Conservation (phyloP, 2,797 vertebrate genomes). For the Crypturellus tataupa region DNA sequence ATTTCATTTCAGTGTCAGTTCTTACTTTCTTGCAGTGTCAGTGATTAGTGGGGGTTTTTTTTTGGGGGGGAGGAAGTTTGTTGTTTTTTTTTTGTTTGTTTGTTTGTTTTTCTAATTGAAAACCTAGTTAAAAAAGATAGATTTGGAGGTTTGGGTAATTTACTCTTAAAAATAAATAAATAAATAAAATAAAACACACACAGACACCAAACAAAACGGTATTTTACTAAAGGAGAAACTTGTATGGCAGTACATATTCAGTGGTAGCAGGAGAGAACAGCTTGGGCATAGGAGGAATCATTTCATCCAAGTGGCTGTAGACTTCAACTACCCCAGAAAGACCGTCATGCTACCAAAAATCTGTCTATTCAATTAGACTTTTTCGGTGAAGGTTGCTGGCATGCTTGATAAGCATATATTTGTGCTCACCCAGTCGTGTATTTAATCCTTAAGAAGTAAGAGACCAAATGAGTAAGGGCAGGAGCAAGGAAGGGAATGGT, state of each 20-base stretch:
- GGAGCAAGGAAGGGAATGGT: background rate
- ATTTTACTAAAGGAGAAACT: background rate
- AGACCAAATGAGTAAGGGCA: background rate
- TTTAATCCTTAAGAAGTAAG: background rate
- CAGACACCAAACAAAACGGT: too few relatives aligned
- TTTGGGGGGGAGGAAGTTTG: too few relatives aligned
- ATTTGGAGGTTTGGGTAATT: background rate
- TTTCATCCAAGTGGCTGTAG: background rate
- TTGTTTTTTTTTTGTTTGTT: too few relatives aligned
- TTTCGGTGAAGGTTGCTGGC: background rate
- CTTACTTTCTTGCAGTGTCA: background rate
- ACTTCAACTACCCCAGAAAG: background rate
- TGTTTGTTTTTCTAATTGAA: background rate
- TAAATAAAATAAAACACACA: too few relatives aligned
- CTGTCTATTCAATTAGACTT: background rate
- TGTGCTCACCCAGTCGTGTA: accelerated
- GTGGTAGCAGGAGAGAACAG: background rate
- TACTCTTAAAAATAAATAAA: background rate
- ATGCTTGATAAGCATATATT: background rate
- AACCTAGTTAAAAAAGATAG: accelerated
- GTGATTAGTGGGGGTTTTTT: background rate
- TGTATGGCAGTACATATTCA: accelerated
- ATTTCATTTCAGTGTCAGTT: background rate
- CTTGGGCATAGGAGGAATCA: background rate
- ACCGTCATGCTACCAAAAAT: background rate